Percentiles rank a stretch among this genome's conserved stretches.
These are phyloP conservation scores for Melanotaenia nigrans DNA, from an alignment of 2,797 vertebrate species.

Conservation along the genomic window DNA sequence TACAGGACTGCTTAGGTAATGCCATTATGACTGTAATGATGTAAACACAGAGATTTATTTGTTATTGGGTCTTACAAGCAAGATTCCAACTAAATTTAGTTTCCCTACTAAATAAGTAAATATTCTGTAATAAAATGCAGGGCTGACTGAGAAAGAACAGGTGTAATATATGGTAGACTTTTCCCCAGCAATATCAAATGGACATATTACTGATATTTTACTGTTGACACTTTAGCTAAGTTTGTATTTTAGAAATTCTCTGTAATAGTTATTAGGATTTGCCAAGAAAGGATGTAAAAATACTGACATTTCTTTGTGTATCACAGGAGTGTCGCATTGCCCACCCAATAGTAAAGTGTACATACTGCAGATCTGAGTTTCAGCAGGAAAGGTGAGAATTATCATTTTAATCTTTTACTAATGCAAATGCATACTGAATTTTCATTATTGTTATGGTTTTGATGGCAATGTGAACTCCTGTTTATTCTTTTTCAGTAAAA, in stretches of 20 bases:
- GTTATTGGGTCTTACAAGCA: neutral
- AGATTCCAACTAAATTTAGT: neutral
- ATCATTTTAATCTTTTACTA: neutral
- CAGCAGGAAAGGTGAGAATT: conserved; percentile 93
- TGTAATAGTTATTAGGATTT: neutral
- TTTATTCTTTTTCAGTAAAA: conserved; percentile 87
- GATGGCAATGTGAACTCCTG: neutral
- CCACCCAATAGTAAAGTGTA: conserved; percentile 98
- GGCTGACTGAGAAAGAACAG: neutral
- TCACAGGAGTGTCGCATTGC: conserved; percentile 95
- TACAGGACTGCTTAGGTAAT: neutral
- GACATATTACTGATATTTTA: neutral
- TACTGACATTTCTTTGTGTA: conserved; percentile 46
- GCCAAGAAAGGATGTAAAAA: neutral
- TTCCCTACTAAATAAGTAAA: neutral
- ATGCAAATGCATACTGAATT: neutral
- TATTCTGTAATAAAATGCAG: neutral
- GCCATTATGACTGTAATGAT: neutral
- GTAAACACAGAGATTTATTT: neutral
- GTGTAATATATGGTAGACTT: neutral
- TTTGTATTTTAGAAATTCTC: neutral
- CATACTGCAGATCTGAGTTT: conserved; percentile 97
- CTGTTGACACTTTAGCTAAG: neutral
- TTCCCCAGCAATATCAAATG: neutral
- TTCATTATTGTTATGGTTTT: neutral